These are phyloP conservation scores for Protaetia brevitarsis DNA, from an alignment of 1,140 invertebrate genomes.

Conservation along the genomic window DNA sequence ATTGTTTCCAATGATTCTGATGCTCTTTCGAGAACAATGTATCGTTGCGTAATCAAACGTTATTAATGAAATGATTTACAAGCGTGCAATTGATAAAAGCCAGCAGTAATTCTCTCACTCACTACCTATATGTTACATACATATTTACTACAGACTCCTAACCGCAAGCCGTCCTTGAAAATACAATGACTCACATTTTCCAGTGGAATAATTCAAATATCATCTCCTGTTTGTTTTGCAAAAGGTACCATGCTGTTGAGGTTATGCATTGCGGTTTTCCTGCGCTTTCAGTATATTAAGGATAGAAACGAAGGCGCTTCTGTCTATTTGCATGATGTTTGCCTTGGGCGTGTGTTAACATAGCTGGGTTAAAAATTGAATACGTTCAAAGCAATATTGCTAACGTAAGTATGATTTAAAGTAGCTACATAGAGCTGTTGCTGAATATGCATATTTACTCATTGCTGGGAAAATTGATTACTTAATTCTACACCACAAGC, in stretches of 20 bases:
- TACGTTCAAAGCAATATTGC: too few relatives aligned
- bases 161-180: not conserved
- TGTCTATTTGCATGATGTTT: too few relatives aligned
- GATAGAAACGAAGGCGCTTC: too few relatives aligned
- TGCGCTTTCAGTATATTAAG: not conserved
- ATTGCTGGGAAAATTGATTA: too few relatives aligned
- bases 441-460: too few relatives aligned
- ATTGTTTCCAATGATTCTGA: not conserved
- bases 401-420: too few relatives aligned
- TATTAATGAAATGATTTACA: slow-evolving; percentile 8
- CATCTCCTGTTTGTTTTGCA: not conserved
- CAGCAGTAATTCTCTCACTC: too few relatives aligned
- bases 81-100: not conserved
- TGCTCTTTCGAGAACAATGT: not conserved
- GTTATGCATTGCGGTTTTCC: not conserved
- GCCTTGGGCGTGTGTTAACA: too few relatives aligned
- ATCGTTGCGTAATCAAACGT: not conserved
- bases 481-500: too few relatives aligned
- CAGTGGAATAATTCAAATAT: not conserved
- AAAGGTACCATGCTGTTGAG: not conserved
- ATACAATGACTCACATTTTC: not conserved
- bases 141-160: not conserved
- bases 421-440: too few relatives aligned
- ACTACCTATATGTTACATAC: too few relatives aligned
- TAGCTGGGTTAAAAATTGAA: too few relatives aligned